A percentile compares a stretch with the other conserved stretches of the same genome.
phyloP scores from a whole-genome alignment of 2,113 vertebrate genomes.

The Dendrocopos noguchii region DNA sequence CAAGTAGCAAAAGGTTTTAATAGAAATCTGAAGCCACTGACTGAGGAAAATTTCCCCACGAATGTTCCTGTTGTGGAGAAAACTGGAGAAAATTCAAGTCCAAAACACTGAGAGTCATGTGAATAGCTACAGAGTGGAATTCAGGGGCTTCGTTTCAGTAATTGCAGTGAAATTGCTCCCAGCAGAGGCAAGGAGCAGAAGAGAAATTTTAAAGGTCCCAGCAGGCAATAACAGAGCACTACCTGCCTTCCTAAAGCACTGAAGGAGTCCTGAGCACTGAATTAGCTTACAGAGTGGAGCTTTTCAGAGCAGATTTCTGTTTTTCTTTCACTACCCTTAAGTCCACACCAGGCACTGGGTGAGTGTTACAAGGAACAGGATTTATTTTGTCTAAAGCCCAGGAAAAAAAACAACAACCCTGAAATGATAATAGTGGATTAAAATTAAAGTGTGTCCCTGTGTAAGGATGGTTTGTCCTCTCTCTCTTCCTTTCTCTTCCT shows the following conservation, averaged over 20 bases:
- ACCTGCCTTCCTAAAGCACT: not conserved
- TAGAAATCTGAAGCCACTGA: conserved; percentile 53
- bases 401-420: not conserved
- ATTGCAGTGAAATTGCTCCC: conserved; percentile 54
- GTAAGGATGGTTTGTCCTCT: not conserved
- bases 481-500: too few relatives aligned
- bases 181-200: conserved; percentile 48
- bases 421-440: not conserved
- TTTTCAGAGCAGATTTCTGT: not conserved
- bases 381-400: conserved; percentile 25
- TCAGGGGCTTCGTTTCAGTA: conserved; percentile 41
- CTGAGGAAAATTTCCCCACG: conserved; percentile 33
- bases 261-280: not conserved
- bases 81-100: conserved; percentile 54
- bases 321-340: not conserved
- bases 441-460: not conserved
- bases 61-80: conserved; percentile 56
- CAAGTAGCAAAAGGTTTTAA: conserved; percentile 54
- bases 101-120: conserved; percentile 19
- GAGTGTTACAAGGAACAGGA: not conserved
- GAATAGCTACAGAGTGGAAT: conserved; percentile 36
- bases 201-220: conserved; percentile 42
- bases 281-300: not conserved
- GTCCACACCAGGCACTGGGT: not conserved
- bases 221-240: not conserved